These are phyloP conservation scores for Hymenopus coronatus DNA, from an alignment of 2,888 invertebrate genomes.

Conservation along the genomic window DNA sequence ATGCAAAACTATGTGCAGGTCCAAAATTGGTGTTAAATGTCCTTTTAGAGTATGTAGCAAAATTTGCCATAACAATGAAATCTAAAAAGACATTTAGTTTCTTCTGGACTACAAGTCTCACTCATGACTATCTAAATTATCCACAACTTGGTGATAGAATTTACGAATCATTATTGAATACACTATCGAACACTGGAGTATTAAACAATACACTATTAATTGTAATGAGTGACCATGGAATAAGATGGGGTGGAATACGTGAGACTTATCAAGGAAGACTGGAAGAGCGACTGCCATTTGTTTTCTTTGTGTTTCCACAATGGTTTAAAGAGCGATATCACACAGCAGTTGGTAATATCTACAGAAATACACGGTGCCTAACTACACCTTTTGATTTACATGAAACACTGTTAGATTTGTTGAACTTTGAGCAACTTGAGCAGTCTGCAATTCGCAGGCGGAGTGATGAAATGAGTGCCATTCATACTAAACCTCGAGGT, in stretches of 20 bases:
- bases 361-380: constrained; percentile 64
- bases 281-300: constrained; percentile 83
- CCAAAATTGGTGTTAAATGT: constrained; percentile 66
- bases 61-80: constrained; percentile 59
- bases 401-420: constrained; percentile 70
- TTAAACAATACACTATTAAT: constrained; percentile 66
- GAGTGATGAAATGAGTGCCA: constrained; percentile 38
- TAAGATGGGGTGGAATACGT: constrained; percentile 81
- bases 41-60: constrained; percentile 67
- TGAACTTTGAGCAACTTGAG: constrained; percentile 52
- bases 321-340: constrained; percentile 66
- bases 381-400: constrained; percentile 83
- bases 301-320: constrained; percentile 68
- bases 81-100: constrained; percentile 71
- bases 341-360: constrained; percentile 61
- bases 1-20: constrained; percentile 69
- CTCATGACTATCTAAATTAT: constrained; percentile 81
- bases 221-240: constrained; percentile 84
- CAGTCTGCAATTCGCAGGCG: constrained; percentile 47
- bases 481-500: constrained; percentile 48
- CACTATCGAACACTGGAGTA: constrained; percentile 52
- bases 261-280: constrained; percentile 80
- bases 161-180: constrained; percentile 58
- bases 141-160: constrained; percentile 70
- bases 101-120: constrained; percentile 79